phyloP scores from a whole-genome alignment of 2,888 invertebrate genomes.

The Baccha elongata region DNA sequence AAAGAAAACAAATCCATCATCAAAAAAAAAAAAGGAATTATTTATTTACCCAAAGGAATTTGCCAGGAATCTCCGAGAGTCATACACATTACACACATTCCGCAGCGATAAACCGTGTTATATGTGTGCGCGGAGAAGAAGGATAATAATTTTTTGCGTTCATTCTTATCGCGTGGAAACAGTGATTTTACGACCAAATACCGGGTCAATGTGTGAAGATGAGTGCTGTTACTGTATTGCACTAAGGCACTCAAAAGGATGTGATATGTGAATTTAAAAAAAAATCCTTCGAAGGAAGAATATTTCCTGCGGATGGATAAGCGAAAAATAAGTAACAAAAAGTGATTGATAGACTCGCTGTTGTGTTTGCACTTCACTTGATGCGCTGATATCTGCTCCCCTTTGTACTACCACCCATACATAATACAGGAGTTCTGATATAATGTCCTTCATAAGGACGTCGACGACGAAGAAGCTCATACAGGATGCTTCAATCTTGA shows the following conservation, averaged over 20 bases:
- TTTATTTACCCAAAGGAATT: slow-evolving; percentile 68
- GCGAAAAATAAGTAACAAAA: slow-evolving; percentile 37
- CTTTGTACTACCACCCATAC: neutral
- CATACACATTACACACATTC: slow-evolving; percentile 34
- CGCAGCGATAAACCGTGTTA: slow-evolving; percentile 27
- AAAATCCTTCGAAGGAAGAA: slow-evolving; percentile 13
- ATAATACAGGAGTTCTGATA: neutral
- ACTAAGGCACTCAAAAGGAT: slow-evolving; percentile 33
- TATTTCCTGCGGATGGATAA: slow-evolving; percentile 20
- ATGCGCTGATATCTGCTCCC: slow-evolving; percentile 47
- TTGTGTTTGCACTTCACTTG: slow-evolving; percentile 67
- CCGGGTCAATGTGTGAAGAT: slow-evolving; percentile 49
- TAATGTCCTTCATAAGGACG: slow-evolving; percentile 37
- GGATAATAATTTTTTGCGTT: slow-evolving; percentile 28
- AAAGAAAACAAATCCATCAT: slow-evolving; percentile 54
- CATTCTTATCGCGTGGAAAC: slow-evolving; percentile 63
- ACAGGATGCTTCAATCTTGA: slow-evolving; percentile 43
- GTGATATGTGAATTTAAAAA: slow-evolving; percentile 32
- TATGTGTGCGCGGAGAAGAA: neutral
- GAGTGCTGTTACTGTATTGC: slow-evolving; percentile 12
- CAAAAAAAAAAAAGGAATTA: slow-evolving; percentile 49
- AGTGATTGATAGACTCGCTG: slow-evolving; percentile 68
- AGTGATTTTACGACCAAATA: slow-evolving; percentile 57
- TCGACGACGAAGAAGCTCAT: slow-evolving; percentile 11
- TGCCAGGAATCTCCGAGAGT: slow-evolving; percentile 36